Conservation (phyloP, 2,113 vertebrate species). For the Morone chrysops region DNA sequence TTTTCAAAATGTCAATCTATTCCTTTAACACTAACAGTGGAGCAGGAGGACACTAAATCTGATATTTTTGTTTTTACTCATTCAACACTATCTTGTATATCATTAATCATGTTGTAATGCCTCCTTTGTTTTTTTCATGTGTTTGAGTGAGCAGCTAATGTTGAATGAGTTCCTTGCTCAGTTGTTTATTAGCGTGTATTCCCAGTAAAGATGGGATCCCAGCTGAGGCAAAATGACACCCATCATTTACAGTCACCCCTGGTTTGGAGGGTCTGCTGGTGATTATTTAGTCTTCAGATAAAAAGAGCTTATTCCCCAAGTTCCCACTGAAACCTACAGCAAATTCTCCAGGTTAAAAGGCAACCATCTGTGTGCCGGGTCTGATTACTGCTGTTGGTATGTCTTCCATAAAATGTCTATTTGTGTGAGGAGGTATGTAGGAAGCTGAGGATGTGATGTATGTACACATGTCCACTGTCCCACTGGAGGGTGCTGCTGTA, state of each 20-base stretch:
- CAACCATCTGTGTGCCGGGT: conserved; percentile 40
- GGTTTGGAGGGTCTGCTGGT: conserved; percentile 30
- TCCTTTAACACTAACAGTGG: background rate
- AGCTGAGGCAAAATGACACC: conserved; percentile 35
- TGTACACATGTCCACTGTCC: conserved; percentile 52
- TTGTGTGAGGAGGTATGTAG: conserved; percentile 45
- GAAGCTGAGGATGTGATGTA: conserved; percentile 44
- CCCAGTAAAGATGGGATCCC: conserved; percentile 21
- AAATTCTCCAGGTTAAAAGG: conserved; percentile 25
- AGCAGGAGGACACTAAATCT: background rate
- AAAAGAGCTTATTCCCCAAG: conserved; percentile 32
- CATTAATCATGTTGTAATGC: background rate
- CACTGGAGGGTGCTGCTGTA: conserved; percentile 58
- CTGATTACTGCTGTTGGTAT: conserved; percentile 33
- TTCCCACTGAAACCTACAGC: conserved; percentile 22
- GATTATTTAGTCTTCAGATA: conserved; percentile 60
- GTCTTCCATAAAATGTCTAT: conserved; percentile 59
- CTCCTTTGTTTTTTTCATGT: conserved; percentile 3
- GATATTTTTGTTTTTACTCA: background rate
- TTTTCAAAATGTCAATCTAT: background rate
- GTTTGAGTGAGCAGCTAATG: background rate
- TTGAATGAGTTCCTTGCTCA: conserved; percentile 50
- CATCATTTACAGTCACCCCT: conserved; percentile 57
- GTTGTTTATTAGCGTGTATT: conserved; percentile 32
- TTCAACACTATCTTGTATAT: background rate